phyloP scores from a whole-genome alignment of 2,888 invertebrate species.

The Machimus atricapillus region DNA sequence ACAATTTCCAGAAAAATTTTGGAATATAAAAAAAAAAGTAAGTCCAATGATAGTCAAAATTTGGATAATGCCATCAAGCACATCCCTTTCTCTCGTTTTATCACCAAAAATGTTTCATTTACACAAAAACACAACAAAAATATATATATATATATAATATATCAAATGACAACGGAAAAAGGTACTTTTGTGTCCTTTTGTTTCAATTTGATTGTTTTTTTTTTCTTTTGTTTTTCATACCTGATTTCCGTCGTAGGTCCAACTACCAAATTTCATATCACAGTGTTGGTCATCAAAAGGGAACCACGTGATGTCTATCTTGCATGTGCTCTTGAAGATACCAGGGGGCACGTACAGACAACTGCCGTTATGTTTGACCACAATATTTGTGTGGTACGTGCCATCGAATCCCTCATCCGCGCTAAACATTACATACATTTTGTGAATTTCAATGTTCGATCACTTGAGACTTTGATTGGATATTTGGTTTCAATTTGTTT shows the following conservation, averaged over 20 bases:
- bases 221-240: slow-evolving; percentile 64
- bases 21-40: not conserved
- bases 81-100: not conserved
- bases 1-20: not conserved
- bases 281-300: slow-evolving; percentile 99
- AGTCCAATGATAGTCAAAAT: not conserved
- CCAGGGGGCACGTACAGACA: slow-evolving; percentile 99
- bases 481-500: slow-evolving; percentile 24
- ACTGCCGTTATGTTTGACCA: slow-evolving; percentile 97
- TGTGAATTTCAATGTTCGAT: slow-evolving; percentile 51
- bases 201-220: slow-evolving; percentile 30
- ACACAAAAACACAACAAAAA: not conserved
- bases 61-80: not conserved
- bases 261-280: slow-evolving; percentile 99
- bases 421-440: slow-evolving; percentile 67
- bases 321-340: slow-evolving; percentile 99
- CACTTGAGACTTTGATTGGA: slow-evolving; percentile 27
- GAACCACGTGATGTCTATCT: slow-evolving; percentile 99
- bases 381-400: slow-evolving; percentile 99
- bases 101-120: not conserved
- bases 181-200: not conserved
- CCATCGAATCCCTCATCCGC: slow-evolving; percentile 99
- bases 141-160: not conserved
- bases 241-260: slow-evolving; percentile 99
- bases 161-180: not conserved